Conservation (phyloP, 1,140 invertebrate genomes). For the Neelides sp. region DNA sequence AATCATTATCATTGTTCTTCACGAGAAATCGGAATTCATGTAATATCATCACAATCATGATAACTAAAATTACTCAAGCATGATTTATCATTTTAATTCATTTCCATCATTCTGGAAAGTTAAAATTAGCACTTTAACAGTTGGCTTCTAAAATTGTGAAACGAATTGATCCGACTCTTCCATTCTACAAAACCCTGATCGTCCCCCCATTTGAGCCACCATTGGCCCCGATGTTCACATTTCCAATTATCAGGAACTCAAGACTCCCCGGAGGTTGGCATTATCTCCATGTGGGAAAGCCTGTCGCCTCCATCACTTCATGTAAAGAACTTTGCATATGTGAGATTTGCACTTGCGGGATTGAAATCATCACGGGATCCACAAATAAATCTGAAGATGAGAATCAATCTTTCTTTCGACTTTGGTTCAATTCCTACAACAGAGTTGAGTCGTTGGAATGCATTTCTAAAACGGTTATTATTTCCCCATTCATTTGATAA, state of each 20-base stretch:
- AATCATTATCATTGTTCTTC: conserved; percentile 43
- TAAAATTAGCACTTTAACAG: too few relatives aligned
- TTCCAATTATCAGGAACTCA: conserved; percentile 31
- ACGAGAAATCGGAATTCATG: conserved; percentile 44
- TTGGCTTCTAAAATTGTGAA: too few relatives aligned
- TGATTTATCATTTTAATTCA: too few relatives aligned
- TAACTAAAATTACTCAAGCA: background rate
- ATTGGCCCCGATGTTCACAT: conserved; percentile 21
- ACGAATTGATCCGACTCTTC: too few relatives aligned
- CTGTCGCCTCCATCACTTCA: conserved; percentile 29
- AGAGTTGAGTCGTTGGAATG: conserved; percentile 46
- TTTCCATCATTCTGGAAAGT: too few relatives aligned
- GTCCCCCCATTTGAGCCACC: conserved; percentile 7
- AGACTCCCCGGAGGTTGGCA: conserved; percentile 36
- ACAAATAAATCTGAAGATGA: conserved; percentile 34
- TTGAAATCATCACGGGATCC: conserved; percentile 38
- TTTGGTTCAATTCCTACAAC: conserved; percentile 43
- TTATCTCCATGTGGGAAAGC: conserved; percentile 34
- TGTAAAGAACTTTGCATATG: conserved; percentile 8
- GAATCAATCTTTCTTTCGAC: conserved; percentile 41
- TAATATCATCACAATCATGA: conserved; percentile 27
- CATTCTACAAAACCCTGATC: background rate
- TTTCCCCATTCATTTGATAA: conserved; percentile 8
- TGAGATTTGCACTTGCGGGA: conserved; percentile 31
- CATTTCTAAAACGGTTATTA: conserved; percentile 40